Evolutionary conservation across 92 coral and sea anemone genomes (phyloP), one percentile per base, ranked within the genome.

Genomic region (Palythoa grandiflora): DNA sequence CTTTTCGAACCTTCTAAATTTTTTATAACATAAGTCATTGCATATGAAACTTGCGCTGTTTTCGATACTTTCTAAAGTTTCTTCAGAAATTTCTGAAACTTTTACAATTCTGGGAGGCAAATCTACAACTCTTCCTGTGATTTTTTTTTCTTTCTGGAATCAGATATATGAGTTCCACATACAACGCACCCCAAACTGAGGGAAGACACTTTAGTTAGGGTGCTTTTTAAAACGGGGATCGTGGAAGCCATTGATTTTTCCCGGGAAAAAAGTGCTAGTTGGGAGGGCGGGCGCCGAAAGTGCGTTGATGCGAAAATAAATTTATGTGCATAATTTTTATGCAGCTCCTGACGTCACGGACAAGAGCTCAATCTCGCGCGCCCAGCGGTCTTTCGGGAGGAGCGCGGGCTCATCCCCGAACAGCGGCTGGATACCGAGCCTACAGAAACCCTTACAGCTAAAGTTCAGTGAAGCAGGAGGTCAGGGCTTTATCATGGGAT

Each of bases 71-170:
- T 55, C 19, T 35, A 17, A 38, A 70, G 75, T 53, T 36, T 55
- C 19, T 35, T 38, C 54, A 70, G 75, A 70, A 47, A 86, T 38
- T 48, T 76, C 72, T 80, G 75, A 75, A 16, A 60, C 38, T 10
- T 19, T 40, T 53, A 11, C 50, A 35, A 78, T 65, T 36, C 85
- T 51, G 13, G 40, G 48, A 47, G n/a, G 68, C 59, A 86, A n/a
- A 61, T 86, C 89, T 19, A 21, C 20, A 9, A 86, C 89, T 37
- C 79, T 86, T 86, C 84, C 89, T n/a, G 71, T 87, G 36, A 87
- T 60, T 36, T 78, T 12, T 68, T 87, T 70, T 70, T 50, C 70
- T 68, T 78, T 36, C 90, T 50, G 20, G 90, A 87, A 68, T 78
- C 85, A 11, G 20, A 66, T 37, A 44, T 44, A n/a, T 55, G 38